These are phyloP conservation scores for Heliconius hermathena DNA, from an alignment of 1,140 invertebrate genomes.

Conservation along the genomic window DNA sequence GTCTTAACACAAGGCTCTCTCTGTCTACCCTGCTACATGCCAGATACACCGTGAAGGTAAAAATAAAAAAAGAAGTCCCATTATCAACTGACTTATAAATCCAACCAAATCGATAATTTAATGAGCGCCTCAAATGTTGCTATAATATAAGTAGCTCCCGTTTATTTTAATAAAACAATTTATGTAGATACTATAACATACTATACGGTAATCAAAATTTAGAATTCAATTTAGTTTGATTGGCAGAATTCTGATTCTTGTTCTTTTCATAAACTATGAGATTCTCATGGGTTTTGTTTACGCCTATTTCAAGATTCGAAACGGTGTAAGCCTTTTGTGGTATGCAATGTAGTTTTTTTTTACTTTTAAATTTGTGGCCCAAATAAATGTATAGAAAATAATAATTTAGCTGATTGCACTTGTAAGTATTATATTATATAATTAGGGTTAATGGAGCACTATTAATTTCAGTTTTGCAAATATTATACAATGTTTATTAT, in stretches of 20 bases:
- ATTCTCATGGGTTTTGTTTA: slow-evolving; percentile 46
- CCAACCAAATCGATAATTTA: too few relatives aligned
- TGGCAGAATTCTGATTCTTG: slow-evolving; percentile 24
- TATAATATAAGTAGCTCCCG: too few relatives aligned
- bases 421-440: neutral
- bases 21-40: too few relatives aligned
- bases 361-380: neutral
- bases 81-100: too few relatives aligned
- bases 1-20: too few relatives aligned
- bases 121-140: neutral
- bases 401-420: slow-evolving; percentile 20
- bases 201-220: neutral
- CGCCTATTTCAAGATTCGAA: slow-evolving; percentile 53
- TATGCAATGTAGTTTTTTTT: slow-evolving; percentile 12
- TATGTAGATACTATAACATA: neutral
- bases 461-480: neutral
- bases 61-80: too few relatives aligned
- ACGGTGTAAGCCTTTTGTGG: slow-evolving; percentile 51
- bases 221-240: slow-evolving; percentile 19
- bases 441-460: neutral
- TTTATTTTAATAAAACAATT: too few relatives aligned
- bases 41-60: too few relatives aligned
- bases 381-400: slow-evolving; percentile 42
- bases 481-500: neutral
- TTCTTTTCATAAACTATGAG: slow-evolving; percentile 25